phyloP scores from a whole-genome alignment of 2,113 vertebrate species.

The Melanerpes aurifrons region DNA sequence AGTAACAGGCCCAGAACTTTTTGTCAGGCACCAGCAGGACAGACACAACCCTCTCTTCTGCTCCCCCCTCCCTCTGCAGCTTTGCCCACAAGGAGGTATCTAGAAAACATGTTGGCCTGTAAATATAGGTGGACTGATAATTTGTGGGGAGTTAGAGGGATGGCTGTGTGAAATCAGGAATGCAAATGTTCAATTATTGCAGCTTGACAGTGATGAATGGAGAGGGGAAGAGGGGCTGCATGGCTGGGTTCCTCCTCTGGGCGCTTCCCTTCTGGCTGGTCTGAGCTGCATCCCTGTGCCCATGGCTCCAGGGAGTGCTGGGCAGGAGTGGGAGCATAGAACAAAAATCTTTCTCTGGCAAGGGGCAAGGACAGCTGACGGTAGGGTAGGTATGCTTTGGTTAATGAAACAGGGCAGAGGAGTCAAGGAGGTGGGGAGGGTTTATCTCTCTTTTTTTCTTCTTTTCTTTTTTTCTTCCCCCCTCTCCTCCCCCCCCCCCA shows the following conservation, averaged over 20 bases:
- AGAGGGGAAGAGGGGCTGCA: not conserved
- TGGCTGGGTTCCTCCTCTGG: slow-evolving; percentile 4
- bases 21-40: not conserved
- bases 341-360: not conserved
- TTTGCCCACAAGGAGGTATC: not conserved
- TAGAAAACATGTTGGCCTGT: not conserved
- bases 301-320: not conserved
- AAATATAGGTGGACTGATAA: slow-evolving; percentile 28
- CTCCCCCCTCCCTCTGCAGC: not conserved
- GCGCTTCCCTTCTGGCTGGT: slow-evolving; percentile 4
- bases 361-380: not conserved
- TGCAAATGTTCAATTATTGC: slow-evolving; percentile 60
- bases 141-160: not conserved
- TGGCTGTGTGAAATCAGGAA: slow-evolving; percentile 15
- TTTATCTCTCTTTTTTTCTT: not conserved
- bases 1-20: not conserved
- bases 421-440: not conserved
- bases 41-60: not conserved
- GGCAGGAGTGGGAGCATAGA: not conserved
- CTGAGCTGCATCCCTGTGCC: not conserved
- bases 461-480: not conserved
- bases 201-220: slow-evolving; percentile 65
- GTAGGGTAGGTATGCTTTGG: not conserved
- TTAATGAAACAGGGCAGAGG: not conserved
- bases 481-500: not conserved